Evolutionary conservation across 2,888 invertebrate species (phyloP).

Genomic region (Tipula helvola): DNA sequence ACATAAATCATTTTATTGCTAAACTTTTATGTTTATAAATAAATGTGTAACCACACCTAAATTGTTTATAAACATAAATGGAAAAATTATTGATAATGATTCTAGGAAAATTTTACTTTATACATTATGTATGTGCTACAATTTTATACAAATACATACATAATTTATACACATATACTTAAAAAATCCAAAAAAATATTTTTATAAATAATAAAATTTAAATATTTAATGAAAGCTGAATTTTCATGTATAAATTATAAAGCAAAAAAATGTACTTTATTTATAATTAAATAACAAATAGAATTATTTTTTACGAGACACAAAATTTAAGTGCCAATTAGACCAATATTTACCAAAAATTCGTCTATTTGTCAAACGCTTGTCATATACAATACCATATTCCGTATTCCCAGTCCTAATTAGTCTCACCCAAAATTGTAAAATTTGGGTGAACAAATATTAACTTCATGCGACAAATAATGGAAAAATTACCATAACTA

Average conservation of each 20-base stretch:
- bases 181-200: neutral
- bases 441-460: neutral
- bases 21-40: neutral
- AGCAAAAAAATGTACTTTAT: neutral
- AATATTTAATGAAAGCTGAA: neutral
- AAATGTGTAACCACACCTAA: neutral
- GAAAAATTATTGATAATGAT: neutral
- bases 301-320: neutral
- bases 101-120: neutral
- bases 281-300: neutral
- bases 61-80: neutral
- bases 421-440: neutral
- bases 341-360: too few species aligned
- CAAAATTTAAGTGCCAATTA: too few species aligned
- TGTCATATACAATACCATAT: too few species aligned
- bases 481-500: neutral
- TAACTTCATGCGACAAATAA: neutral
- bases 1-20: neutral
- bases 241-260: neutral
- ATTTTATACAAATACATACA: neutral
- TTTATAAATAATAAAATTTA: neutral
- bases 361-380: neutral
- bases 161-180: neutral
- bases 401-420: too few species aligned
- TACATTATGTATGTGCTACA: neutral